Evolutionary conservation across 2,888 invertebrate species (phyloP).

Genomic region (Drosophila robusta): DNA sequence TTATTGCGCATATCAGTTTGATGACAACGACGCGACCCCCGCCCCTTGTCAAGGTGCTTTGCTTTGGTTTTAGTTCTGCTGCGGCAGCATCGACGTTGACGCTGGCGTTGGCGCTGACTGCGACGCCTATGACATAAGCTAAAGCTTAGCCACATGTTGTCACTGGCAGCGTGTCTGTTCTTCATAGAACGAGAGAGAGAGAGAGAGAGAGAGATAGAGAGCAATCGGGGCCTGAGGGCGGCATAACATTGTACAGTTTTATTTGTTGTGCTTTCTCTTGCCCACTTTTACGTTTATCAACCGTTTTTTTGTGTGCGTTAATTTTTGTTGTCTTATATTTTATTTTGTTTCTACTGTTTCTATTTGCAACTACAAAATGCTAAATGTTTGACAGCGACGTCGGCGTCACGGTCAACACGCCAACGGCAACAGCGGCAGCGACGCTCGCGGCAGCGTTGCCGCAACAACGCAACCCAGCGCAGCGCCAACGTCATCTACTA

Average conservation of each 20-base stretch:
- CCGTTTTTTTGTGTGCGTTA: background rate
- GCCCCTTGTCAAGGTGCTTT: conserved; percentile 11
- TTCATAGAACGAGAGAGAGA: background rate
- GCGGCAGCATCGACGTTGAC: conserved; percentile 10
- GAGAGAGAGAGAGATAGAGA: background rate
- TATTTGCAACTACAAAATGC: conserved; percentile 9
- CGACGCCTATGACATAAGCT: conserved; percentile 32
- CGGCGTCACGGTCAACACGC: conserved; percentile 36
- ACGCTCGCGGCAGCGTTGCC: conserved; percentile 7
- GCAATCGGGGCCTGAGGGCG: too few relatives aligned
- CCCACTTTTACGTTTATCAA: background rate
- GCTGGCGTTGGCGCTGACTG: conserved; percentile 16
- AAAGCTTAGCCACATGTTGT: conserved; percentile 24
- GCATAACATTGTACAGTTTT: conserved; percentile 7
- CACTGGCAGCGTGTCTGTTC: conserved; percentile 9
- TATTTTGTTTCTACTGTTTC: background rate
- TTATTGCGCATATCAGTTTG: conserved; percentile 34
- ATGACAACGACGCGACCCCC: conserved; percentile 6
- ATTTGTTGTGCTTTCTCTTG: conserved; percentile 5
- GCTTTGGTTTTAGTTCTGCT: conserved; percentile 8
- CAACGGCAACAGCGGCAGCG: conserved; percentile 7
- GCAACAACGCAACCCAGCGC: background rate
- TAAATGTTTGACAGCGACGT: conserved; percentile 21
- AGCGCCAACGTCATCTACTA: conserved; percentile 32
- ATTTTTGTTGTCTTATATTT: conserved; percentile 1